Evolutionary conservation across 2,113 vertebrate species (phyloP).

Genomic region (Gobius niger): DNA sequence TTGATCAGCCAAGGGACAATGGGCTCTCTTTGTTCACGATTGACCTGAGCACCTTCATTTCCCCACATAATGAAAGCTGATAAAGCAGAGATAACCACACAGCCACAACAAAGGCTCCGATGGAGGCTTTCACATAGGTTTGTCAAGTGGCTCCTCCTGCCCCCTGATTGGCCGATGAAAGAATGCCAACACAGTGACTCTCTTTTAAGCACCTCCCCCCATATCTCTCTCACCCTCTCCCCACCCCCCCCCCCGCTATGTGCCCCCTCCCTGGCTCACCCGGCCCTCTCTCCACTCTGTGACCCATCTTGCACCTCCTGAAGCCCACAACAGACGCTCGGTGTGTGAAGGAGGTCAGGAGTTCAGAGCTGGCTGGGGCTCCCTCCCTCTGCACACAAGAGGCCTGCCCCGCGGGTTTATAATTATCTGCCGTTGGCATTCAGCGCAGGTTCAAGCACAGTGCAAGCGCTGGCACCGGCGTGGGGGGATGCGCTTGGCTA

Average conservation of each 20-base stretch:
- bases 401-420: constrained; percentile 74
- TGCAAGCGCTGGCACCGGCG: constrained; percentile 74
- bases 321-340: constrained; percentile 78
- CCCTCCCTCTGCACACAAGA: constrained; percentile 69
- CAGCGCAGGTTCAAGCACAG: constrained; percentile 79
- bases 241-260: constrained; percentile 23
- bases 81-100: constrained; percentile 62
- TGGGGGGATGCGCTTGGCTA: constrained; percentile 76
- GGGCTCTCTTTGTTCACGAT: constrained; percentile 45
- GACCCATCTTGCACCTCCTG: constrained; percentile 81
- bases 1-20: constrained; percentile 53
- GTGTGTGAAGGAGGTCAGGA: constrained; percentile 84
- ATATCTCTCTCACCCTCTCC: constrained; percentile 27
- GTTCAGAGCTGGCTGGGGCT: constrained; percentile 77
- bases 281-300: constrained; percentile 43
- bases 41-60: constrained; percentile 46
- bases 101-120: constrained; percentile 60
- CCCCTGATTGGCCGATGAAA: constrained; percentile 47
- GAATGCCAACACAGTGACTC: constrained; percentile 67
- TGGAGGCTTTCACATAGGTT: constrained; percentile 51
- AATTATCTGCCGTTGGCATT: constrained; percentile 80
- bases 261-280: constrained; percentile 30
- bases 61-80: constrained; percentile 63
- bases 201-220: constrained; percentile 47
- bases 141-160: constrained; percentile 48